Conservation (phyloP, 2,113 vertebrate species). For the Lophius piscatorius region DNA sequence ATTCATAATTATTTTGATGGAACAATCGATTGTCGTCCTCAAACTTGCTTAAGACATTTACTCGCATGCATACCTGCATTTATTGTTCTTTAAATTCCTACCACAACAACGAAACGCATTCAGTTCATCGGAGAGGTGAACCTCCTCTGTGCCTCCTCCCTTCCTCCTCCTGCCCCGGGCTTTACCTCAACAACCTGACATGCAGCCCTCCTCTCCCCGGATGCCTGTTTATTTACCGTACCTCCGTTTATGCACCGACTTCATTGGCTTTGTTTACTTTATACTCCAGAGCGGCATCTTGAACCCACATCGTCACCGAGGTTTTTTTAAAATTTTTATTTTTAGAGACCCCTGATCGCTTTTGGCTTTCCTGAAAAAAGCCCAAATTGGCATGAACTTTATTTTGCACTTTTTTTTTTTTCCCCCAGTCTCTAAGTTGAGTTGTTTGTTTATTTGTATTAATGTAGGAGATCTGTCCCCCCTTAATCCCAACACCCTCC, state of each 20-base stretch:
- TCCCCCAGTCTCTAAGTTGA: not conserved
- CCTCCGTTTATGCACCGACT: conserved; percentile 44
- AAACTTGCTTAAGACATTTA: not conserved
- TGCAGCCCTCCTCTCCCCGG: conserved; percentile 46
- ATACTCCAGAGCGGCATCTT: conserved; percentile 22
- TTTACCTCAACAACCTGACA: conserved; percentile 42
- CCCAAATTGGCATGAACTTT: not conserved
- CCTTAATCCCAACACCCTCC: conserved; percentile 47
- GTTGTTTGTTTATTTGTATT: conserved; percentile 13
- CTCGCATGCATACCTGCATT: not conserved
- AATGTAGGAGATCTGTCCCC: conserved; percentile 52
- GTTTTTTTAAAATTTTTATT: conserved; percentile 6
- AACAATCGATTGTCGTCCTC: no score
- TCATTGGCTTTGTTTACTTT: conserved; percentile 42
- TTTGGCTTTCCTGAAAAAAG: no score
- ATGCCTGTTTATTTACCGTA: conserved; percentile 43
- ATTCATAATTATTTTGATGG: no score
- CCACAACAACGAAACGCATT: conserved; percentile 61
- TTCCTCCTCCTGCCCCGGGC: conserved; percentile 24
- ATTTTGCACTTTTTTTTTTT: no score
- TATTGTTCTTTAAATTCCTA: not conserved
- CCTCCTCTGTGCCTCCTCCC: conserved; percentile 14
- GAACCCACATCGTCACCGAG: conserved; percentile 27
- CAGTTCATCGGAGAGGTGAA: conserved; percentile 70
- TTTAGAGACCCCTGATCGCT: conserved; percentile 15